These are phyloP conservation scores for Mechanitis mazaeus DNA, from an alignment of 2,888 invertebrate species.

Conservation along the genomic window DNA sequence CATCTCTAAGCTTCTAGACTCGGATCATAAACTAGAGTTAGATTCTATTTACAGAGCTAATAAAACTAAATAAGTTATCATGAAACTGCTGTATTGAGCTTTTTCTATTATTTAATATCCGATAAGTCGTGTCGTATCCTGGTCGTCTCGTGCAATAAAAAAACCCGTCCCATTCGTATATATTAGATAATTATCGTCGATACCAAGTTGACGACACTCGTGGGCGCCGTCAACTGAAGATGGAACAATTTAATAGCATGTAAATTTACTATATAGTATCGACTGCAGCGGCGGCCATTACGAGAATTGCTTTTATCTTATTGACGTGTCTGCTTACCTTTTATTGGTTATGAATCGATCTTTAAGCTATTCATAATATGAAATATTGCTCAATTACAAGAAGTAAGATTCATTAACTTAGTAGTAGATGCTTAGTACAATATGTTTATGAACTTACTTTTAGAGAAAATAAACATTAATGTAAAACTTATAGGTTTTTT, in stretches of 20 bases:
- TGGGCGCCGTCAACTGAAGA: slow-evolving; percentile 47
- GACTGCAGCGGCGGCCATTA: slow-evolving; percentile 47
- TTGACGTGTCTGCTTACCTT: slow-evolving; percentile 10
- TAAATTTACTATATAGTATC: slow-evolving; percentile 54
- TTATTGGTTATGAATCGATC: slow-evolving; percentile 17
- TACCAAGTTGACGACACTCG: slow-evolving; percentile 50
- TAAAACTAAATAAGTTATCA: slow-evolving; percentile 6
- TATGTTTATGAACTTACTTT: no score
- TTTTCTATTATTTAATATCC: no score
- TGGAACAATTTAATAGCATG: slow-evolving; percentile 39
- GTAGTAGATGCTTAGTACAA: no score
- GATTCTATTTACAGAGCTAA: slow-evolving; percentile 21
- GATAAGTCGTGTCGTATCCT: slow-evolving; percentile 35
- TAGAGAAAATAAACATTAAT: no score
- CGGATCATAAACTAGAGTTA: no score
- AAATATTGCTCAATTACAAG: no score
- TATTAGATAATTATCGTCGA: slow-evolving; percentile 51
- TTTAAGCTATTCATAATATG: not conserved
- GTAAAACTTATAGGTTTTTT: no score
- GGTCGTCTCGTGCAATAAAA: slow-evolving; percentile 23
- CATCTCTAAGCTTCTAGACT: no score
- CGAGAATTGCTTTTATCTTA: slow-evolving; percentile 48
- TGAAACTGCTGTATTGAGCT: no score
- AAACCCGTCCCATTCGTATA: slow-evolving; percentile 28
- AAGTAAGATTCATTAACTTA: no score